Evolutionary conservation across 2,113 vertebrate genomes (phyloP), one percentile per base, ranked within the genome.

Genomic region (Stegostoma tigrinum): DNA sequence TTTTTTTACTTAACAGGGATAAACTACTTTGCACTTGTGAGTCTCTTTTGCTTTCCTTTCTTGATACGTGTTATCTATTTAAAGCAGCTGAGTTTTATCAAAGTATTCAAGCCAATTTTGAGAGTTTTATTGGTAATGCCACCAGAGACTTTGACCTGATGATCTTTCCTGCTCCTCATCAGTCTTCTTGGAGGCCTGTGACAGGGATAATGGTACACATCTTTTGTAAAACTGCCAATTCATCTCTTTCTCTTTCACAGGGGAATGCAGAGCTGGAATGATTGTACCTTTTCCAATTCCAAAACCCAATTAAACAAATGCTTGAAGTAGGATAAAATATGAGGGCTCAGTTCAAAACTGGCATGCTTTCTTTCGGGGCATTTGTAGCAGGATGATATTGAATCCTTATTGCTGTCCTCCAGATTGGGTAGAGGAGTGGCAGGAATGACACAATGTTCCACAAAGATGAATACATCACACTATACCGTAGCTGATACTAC

Each of bases 51-150:
- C 55, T n/a, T 64, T 64, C n/a, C n/a, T 90, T 55, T n/a, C 87
- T 64, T 64, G 1, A 89, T 89, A 30, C 64, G 5, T 91, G 87
- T 90, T 90, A 90, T 90, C 87, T 30, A 14, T 55, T 64, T 34
- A 90, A 61, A 64, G 87, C 87, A 64, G 87, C 87, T 17, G 55
- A 91, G 61, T 91, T 64, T 55, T 91, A 34, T 91, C 52, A 64
- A 64, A 19, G 87, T 91, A 91, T 64, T 91, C 87, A 61, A 91
- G 87, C 30, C 87, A 91, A 64, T 91, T 91, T 91, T 2, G 87
- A 64, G 87, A 64, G 34, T 61, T 61, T 61, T 15, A 64, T 91
- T 91, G 87, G 87, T 91, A 0, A 91, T 55, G 52, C 30, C 87
- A 91, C 30, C 27, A 19, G 87, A 17, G 87, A 91, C 87, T n/a